These are phyloP conservation scores for Caenorhabditis remanei DNA, from an alignment of 1,140 invertebrate genomes.

Conservation along the genomic window DNA sequence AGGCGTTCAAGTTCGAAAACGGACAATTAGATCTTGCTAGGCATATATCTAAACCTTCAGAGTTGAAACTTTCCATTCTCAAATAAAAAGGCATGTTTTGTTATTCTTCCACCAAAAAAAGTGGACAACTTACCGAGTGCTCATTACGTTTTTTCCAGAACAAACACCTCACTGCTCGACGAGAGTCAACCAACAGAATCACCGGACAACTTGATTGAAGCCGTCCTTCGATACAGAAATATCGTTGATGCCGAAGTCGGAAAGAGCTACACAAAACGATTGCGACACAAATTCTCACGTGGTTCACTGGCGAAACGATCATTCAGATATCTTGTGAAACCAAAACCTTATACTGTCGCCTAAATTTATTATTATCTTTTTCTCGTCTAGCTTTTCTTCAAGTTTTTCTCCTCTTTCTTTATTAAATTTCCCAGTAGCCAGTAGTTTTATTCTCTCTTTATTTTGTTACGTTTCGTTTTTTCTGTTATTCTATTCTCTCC, in stretches of 20 bases:
- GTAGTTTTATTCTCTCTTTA: neutral
- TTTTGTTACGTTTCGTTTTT: neutral
- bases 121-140: too few relatives aligned
- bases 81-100: too few relatives aligned
- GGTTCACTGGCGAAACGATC: constrained; percentile 70
- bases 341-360: constrained; percentile 70
- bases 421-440: neutral
- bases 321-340: constrained; percentile 72
- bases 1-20: too few relatives aligned
- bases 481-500: neutral
- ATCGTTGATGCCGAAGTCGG: constrained; percentile 70
- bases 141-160: neutral
- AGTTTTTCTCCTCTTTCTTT: neutral
- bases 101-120: too few relatives aligned
- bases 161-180: neutral
- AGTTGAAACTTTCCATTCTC: too few relatives aligned
- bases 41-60: too few relatives aligned
- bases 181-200: neutral
- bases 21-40: too few relatives aligned
- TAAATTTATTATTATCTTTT: constrained; percentile 48
- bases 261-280: constrained; percentile 66
- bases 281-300: constrained; percentile 73
- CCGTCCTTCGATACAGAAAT: constrained; percentile 69
- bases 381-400: neutral
- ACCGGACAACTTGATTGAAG: constrained; percentile 70